phyloP scores from a whole-genome alignment of 2,888 invertebrate species.

The Laspeyria flexula region DNA sequence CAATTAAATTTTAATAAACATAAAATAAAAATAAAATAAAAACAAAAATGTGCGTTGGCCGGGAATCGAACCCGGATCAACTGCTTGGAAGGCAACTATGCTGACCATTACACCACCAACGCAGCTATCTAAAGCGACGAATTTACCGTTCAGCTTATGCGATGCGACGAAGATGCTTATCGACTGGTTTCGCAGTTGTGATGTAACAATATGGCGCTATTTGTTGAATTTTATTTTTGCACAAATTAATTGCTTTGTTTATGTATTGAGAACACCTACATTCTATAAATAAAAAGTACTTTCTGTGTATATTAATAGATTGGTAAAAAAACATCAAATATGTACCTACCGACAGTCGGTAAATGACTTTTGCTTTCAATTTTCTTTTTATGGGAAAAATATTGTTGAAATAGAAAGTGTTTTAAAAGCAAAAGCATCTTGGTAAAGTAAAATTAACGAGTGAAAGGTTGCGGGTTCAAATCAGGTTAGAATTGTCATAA shows the following conservation, averaged over 20 bases:
- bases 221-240: constrained; percentile 24
- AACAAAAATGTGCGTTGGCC: constrained; percentile 81
- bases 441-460: too few relatives aligned
- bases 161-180: background rate
- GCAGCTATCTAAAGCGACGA: constrained; percentile 35
- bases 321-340: background rate
- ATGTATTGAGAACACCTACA: constrained; percentile 18
- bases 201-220: constrained; percentile 19
- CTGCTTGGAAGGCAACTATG: constrained; percentile 87
- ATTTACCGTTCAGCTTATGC: constrained; percentile 29
- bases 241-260: constrained; percentile 10
- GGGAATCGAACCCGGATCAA: constrained; percentile 87
- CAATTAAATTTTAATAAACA: too few relatives aligned
- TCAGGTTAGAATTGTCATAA: too few relatives aligned
- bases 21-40: constrained; percentile 5
- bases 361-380: background rate
- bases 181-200: constrained; percentile 6
- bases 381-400: background rate
- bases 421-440: background rate
- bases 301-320: background rate
- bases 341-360: background rate
- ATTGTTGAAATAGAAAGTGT: background rate
- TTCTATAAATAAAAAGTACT: background rate
- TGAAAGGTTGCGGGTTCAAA: too few relatives aligned
- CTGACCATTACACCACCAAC: constrained; percentile 87